phyloP scores from a whole-genome alignment of 2,113 vertebrate genomes.

The Entelurus aequoreus region DNA sequence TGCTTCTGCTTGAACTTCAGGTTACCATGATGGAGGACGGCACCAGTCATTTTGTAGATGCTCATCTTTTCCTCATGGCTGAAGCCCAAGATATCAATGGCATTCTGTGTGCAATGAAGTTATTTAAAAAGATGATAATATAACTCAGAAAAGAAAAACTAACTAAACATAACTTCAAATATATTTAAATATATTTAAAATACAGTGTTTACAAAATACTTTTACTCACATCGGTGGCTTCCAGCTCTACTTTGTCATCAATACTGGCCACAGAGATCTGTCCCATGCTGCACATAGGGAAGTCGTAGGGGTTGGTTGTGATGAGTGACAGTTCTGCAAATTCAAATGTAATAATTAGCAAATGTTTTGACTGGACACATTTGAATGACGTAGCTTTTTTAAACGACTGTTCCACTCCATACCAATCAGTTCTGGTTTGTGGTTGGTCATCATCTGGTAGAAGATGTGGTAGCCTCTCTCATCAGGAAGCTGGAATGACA shows the following conservation, averaged over 20 bases:
- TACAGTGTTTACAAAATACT: background rate
- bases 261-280: slow-evolving; percentile 60
- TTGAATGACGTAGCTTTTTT: background rate
- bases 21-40: slow-evolving; percentile 66
- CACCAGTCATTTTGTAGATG: slow-evolving; percentile 69
- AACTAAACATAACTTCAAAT: background rate
- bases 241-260: slow-evolving; percentile 61
- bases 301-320: slow-evolving; percentile 59
- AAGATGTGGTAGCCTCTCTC: slow-evolving; percentile 66
- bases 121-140: background rate
- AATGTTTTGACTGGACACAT: background rate
- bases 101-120: slow-evolving; percentile 42
- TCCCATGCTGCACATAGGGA: slow-evolving; percentile 52
- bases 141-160: too few species aligned
- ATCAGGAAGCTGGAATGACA: slow-evolving; percentile 56
- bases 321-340: slow-evolving; percentile 43
- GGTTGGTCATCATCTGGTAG: slow-evolving; percentile 63
- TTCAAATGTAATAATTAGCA: background rate
- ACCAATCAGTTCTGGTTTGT: slow-evolving; percentile 57
- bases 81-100: slow-evolving; percentile 69
- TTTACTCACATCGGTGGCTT: slow-evolving; percentile 55
- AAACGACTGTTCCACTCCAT: background rate
- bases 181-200: too few species aligned
- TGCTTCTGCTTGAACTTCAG: slow-evolving; percentile 91
- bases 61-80: slow-evolving; percentile 55